Evolutionary conservation across 2,113 vertebrate genomes (phyloP), one percentile per base, ranked within the genome.

Genomic region (Brachypodius melanocephalos): DNA sequence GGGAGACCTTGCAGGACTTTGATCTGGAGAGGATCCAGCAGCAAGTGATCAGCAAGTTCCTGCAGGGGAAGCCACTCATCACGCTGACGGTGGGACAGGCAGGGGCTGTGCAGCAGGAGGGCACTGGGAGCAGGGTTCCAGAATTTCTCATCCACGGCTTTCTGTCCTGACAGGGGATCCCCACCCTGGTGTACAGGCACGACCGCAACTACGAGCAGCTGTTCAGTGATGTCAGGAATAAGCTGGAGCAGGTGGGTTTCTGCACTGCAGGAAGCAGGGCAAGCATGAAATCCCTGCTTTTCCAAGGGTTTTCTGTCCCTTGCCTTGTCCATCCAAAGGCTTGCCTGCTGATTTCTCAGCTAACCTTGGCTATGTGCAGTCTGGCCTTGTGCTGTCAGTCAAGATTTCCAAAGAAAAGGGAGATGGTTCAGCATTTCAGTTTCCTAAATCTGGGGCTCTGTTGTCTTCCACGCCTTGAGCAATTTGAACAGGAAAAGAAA

Each of bases 171-270:
- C 93, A 99, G 99, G 99, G 99, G 29, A 98, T 99, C 81, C 99
- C 99, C 48, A 99, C 98, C 16, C 97, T 99, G 1, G 98, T 99
- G 36, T 98, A 96, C 97, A 98, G 99, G 81, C 98, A 98, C 0
- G 99, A 99, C 74, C 96, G 98, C 78, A 99, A 99, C 97, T 99
- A 99, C 1, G 98, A 99, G 59, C 98, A 98, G 65, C 98, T 99
- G 38, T 98, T 99, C 31, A 95, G 19, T 20, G 98, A 98, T 76
- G 96, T 99, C 55, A 98, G 97, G 90, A 96, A 18, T n/a, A 99
- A 98, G 87, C 91, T 99, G 88, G 36, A 65, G 13, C 99, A 99
- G 98, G 99, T 99, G 95, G 92, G 98, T 97, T 74, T 61, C 58
- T 80, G 52, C 66, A 15, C 2, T 38, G 72, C 73, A 67, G 67